Evolutionary conservation across 2,797 vertebrate genomes (phyloP).

Genomic region (Etheostoma nigrum): DNA sequence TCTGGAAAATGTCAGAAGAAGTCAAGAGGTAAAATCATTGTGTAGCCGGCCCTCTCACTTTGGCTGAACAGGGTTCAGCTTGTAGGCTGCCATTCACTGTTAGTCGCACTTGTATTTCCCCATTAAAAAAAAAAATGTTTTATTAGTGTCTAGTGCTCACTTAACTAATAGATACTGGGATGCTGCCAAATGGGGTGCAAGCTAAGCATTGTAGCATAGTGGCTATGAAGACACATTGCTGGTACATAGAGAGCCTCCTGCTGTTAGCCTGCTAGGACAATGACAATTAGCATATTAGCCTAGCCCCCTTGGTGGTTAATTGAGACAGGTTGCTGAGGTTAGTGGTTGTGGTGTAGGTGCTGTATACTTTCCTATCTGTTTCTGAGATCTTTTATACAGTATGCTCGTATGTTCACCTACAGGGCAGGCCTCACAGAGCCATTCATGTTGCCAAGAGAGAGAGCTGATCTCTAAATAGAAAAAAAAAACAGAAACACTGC

Average conservation of each 20-base stretch:
- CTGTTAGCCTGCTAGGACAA: constrained; percentile 59
- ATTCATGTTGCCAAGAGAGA: constrained; percentile 30
- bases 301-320: constrained; percentile 66
- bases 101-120: constrained; percentile 51
- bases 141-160: constrained; percentile 48
- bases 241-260: constrained; percentile 35
- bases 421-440: constrained; percentile 19
- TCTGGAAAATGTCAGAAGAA: constrained; percentile 72
- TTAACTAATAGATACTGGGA: constrained; percentile 54
- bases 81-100: constrained; percentile 49
- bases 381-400: constrained; percentile 15
- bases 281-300: constrained; percentile 70
- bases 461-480: constrained; percentile 51
- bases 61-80: constrained; percentile 42
- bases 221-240: constrained; percentile 38
- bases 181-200: constrained; percentile 64
- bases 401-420: constrained; percentile 33
- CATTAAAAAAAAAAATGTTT: constrained; percentile 45
- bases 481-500: constrained; percentile 50
- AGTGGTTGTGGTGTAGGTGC: constrained; percentile 23
- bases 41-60: constrained; percentile 34
- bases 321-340: constrained; percentile 56
- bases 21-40: constrained; percentile 67
- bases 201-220: constrained; percentile 50
- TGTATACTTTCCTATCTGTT: constrained; percentile 33